phyloP scores from a whole-genome alignment of 2,797 vertebrate genomes.

The Eurystomus glaucurus region DNA sequence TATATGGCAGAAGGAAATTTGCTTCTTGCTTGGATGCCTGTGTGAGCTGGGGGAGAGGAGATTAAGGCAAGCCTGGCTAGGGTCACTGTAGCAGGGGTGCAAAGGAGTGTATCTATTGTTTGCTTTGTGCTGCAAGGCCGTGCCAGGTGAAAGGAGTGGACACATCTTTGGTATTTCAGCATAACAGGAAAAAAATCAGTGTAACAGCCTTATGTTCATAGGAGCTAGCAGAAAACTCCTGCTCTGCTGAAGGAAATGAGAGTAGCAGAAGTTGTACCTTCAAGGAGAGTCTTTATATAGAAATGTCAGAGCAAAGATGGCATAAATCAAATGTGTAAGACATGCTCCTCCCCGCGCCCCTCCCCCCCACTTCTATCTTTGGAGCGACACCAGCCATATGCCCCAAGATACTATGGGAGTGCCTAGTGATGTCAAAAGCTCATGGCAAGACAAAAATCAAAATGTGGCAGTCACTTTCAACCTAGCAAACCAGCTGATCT shows the following conservation, averaged over 20 bases:
- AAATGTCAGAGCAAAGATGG: neutral
- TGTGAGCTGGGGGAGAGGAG: neutral
- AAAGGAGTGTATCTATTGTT: neutral
- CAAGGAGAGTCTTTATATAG: neutral
- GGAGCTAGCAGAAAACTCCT: neutral
- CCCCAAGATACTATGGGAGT: neutral
- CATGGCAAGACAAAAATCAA: neutral
- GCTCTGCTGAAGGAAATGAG: neutral
- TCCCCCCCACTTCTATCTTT: neutral
- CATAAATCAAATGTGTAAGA: neutral
- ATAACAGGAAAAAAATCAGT: neutral
- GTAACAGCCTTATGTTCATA: neutral
- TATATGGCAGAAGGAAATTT: neutral
- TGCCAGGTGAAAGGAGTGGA: neutral
- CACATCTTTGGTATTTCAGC: fast-evolving
- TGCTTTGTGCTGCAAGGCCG: neutral
- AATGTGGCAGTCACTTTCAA: neutral
- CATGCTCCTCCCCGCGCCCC: too few species aligned
- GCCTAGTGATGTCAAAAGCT: neutral
- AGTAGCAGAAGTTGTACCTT: neutral
- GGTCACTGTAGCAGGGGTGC: neutral
- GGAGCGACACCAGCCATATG: neutral
- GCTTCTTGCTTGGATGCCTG: neutral
- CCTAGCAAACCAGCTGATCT: neutral
- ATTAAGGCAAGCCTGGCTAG: neutral